A percentile compares a stretch with the other conserved stretches of the same genome.
Conservation (phyloP, 2,888 invertebrate genomes). For the Hermaeophaga mercurialis region DNA sequence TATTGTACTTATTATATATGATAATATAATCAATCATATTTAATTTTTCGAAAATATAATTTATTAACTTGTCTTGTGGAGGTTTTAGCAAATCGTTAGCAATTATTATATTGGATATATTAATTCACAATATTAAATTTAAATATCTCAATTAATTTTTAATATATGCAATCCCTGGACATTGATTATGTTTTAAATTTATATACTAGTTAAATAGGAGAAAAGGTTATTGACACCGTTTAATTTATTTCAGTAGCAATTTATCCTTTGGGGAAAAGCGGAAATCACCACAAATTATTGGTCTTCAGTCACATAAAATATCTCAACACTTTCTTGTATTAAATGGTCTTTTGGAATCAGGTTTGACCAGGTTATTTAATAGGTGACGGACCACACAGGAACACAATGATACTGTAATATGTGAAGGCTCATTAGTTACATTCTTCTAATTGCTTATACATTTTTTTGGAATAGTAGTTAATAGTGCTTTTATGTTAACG, state of each 20-base stretch:
- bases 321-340: conserved; percentile 4
- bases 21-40: no score
- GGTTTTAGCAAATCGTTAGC: no score
- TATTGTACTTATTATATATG: no score
- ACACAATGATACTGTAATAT: conserved; percentile 17
- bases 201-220: not conserved
- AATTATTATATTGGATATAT: no score
- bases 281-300: not conserved
- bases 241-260: not conserved
- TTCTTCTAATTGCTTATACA: conserved; percentile 16
- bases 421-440: conserved; percentile 4
- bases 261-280: not conserved
- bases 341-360: conserved; percentile 10
- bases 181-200: not conserved
- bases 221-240: not conserved
- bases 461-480: conserved; percentile 13
- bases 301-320: not conserved
- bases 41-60: no score
- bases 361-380: conserved; percentile 16
- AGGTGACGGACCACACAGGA: conserved; percentile 21
- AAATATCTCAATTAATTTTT: not conserved
- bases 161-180: not conserved
- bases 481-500: conserved; percentile 1
- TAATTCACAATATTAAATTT: not conserved
- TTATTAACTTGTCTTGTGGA: no score